Evolutionary conservation across 2,113 vertebrate genomes (phyloP).

Genomic region (Poeciliopsis turrubarensis): DNA sequence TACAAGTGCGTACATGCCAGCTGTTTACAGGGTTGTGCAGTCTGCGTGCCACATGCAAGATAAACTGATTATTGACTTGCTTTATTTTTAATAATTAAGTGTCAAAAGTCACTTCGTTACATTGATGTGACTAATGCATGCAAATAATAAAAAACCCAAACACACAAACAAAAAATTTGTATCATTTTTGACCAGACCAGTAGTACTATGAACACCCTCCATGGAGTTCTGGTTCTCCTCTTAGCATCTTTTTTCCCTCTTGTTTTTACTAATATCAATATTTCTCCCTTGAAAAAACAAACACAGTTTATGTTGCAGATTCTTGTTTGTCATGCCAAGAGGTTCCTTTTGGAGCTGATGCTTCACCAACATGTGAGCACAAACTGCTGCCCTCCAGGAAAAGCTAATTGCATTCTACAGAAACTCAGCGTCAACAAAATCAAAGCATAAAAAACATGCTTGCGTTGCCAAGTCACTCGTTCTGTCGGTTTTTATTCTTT

Average conservation of each 20-base stretch:
- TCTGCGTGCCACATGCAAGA: not conserved
- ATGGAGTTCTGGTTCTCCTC: no score
- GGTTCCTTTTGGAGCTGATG: not conserved
- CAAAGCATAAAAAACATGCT: no score
- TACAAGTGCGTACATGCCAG: conserved; percentile 53
- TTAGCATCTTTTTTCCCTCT: not conserved
- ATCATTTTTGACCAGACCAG: no score
- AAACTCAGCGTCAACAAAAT: not conserved
- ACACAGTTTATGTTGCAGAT: not conserved
- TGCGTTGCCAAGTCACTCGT: not conserved
- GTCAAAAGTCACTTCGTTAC: not conserved
- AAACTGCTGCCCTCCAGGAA: conserved; percentile 13
- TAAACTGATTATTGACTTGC: not conserved
- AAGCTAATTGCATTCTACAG: not conserved
- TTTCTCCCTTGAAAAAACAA: not conserved
- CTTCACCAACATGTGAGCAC: not conserved
- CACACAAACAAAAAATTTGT: no score
- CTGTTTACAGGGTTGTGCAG: not conserved
- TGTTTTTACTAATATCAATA: not conserved
- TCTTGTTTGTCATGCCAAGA: not conserved
- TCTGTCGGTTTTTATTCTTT: no score
- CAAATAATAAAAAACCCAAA: not conserved
- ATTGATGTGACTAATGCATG: not conserved
- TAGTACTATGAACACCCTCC: no score
- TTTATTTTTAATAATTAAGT: no score